These are phyloP conservation scores for Pyrrhosoma nymphula DNA, from an alignment of 2,888 invertebrate species.

Conservation along the genomic window DNA sequence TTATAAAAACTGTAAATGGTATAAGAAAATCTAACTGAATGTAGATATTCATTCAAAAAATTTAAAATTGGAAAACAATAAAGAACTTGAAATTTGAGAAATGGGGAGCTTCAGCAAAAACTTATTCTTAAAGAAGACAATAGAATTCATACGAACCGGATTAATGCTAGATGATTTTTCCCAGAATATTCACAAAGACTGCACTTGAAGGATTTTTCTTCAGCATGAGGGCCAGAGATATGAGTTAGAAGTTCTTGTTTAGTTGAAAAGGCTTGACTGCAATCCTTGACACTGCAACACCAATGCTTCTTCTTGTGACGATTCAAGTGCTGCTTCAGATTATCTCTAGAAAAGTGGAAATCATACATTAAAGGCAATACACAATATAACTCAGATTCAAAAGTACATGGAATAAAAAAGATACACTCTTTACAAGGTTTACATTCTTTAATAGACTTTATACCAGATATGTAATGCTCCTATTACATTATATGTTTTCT, in stretches of 20 bases:
- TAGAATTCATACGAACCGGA: neutral
- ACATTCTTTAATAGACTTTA: too few relatives aligned
- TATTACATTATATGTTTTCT: too few relatives aligned
- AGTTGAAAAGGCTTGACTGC: slow-evolving; percentile 23
- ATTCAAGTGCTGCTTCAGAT: slow-evolving; percentile 33
- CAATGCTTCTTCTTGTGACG: slow-evolving; percentile 25
- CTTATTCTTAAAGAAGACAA: neutral
- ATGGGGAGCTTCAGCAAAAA: neutral
- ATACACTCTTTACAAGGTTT: too few relatives aligned
- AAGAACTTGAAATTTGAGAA: neutral
- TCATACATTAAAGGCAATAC: neutral
- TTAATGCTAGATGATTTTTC: slow-evolving; percentile 24
- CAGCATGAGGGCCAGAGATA: neutral
- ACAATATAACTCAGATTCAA: neutral
- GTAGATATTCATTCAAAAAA: too few relatives aligned
- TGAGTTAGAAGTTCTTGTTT: slow-evolving; percentile 30
- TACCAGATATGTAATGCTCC: too few relatives aligned
- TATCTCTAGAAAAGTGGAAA: slow-evolving; percentile 4
- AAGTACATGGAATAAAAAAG: too few relatives aligned
- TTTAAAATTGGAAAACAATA: too few relatives aligned
- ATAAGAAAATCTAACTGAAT: too few relatives aligned
- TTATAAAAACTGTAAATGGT: too few relatives aligned
- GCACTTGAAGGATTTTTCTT: neutral
- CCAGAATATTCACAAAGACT: slow-evolving; percentile 19
- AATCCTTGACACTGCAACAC: neutral